phyloP scores from a whole-genome alignment of 2,888 invertebrate species.

The Eupithecia centaureata region DNA sequence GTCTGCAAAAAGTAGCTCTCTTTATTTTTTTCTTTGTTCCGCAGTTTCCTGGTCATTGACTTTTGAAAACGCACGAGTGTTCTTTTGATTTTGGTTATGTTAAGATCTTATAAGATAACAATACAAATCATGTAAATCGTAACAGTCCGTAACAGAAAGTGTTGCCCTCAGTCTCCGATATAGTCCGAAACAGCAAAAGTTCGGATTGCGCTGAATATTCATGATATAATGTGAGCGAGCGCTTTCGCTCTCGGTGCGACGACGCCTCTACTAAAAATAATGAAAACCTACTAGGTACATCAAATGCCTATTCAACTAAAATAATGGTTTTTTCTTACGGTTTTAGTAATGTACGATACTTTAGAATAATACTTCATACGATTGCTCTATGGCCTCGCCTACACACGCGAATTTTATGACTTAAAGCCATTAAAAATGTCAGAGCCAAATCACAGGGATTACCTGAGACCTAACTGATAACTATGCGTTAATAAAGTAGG shows the following conservation, averaged over 20 bases:
- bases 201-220: slow-evolving; percentile 24
- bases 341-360: no score
- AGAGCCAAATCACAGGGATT: neutral
- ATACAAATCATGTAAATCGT: neutral
- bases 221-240: slow-evolving; percentile 18
- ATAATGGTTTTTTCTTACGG: no score
- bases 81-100: neutral
- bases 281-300: neutral
- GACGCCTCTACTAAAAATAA: neutral
- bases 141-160: neutral
- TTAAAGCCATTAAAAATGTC: neutral
- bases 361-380: no score
- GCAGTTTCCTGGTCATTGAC: neutral
- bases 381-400: no score
- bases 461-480: no score
- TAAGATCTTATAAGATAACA: neutral
- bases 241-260: slow-evolving; percentile 25
- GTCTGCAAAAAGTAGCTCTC: neutral
- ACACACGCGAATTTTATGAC: no score
- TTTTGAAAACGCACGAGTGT: neutral
- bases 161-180: neutral
- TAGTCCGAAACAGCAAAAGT: slow-evolving; percentile 17
- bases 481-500: no score
- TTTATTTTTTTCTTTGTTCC: neutral
- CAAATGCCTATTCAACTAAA: neutral